phyloP scores from a whole-genome alignment of 2,113 vertebrate species.

The Entelurus aequoreus region DNA sequence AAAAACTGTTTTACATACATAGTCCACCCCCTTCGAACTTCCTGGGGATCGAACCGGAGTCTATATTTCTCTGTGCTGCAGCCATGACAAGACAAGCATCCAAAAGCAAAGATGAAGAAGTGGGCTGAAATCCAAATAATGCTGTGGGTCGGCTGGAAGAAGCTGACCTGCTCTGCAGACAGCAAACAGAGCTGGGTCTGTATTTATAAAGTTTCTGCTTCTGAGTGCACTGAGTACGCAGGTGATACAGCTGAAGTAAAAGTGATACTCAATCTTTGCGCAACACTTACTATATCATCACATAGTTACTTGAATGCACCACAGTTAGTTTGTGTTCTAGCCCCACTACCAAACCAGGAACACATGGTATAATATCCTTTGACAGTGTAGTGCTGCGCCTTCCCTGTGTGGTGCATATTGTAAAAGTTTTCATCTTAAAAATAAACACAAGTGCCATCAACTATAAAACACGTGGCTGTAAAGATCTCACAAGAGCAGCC shows the following conservation, averaged over 20 bases:
- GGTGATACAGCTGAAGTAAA: neutral
- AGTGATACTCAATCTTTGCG: neutral
- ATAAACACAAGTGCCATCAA: slow-evolving; percentile 17
- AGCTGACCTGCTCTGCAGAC: slow-evolving; percentile 30
- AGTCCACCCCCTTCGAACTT: too few relatives aligned
- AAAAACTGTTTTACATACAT: too few relatives aligned
- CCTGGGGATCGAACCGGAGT: too few relatives aligned
- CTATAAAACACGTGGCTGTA: slow-evolving; percentile 4
- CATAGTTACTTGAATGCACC: too few relatives aligned
- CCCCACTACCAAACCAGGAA: too few relatives aligned
- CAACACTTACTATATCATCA: neutral
- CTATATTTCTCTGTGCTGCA: slow-evolving; percentile 26
- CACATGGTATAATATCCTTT: neutral
- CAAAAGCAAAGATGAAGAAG: slow-evolving; percentile 50
- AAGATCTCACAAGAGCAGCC: slow-evolving; percentile 10
- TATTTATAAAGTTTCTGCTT: slow-evolving; percentile 31
- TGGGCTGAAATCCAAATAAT: slow-evolving; percentile 52
- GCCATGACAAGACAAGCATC: slow-evolving; percentile 47
- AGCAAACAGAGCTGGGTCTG: slow-evolving; percentile 49
- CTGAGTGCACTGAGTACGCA: neutral
- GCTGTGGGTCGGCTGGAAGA: slow-evolving; percentile 30
- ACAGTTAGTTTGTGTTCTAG: too few relatives aligned
- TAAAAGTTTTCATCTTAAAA: slow-evolving; percentile 3
- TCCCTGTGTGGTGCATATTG: neutral
- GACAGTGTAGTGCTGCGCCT: neutral